Percentiles rank a stretch among this genome's conserved stretches.
phyloP scores from a whole-genome alignment of 2,113 vertebrate species.

The Cinclus mexicanus region DNA sequence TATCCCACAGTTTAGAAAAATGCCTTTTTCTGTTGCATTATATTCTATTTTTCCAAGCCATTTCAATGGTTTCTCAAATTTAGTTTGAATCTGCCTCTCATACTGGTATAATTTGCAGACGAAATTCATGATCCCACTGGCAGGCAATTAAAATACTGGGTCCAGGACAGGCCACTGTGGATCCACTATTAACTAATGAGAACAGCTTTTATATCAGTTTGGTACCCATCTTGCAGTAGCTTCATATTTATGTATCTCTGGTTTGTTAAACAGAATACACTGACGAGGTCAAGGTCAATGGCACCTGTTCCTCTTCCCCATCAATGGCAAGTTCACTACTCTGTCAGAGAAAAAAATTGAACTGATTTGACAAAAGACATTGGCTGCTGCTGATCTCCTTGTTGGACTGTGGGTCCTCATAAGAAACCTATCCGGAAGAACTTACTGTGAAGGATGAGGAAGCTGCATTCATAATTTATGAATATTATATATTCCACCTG shows the following conservation, averaged over 20 bases:
- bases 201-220: background rate
- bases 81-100: background rate
- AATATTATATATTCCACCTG: slow-evolving; percentile 7
- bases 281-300: background rate
- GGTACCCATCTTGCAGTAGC: background rate
- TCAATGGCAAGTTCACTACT: background rate
- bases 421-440: background rate
- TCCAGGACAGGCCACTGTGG: background rate
- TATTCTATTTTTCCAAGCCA: background rate
- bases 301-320: background rate
- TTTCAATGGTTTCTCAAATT: background rate
- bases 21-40: background rate
- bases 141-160: background rate
- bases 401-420: background rate
- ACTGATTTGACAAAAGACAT: background rate
- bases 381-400: background rate
- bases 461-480: slow-evolving; percentile 28
- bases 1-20: background rate
- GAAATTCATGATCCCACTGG: background rate
- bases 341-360: background rate
- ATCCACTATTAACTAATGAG: background rate
- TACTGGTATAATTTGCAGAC: background rate
- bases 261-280: background rate
- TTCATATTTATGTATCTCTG: background rate
- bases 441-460: slow-evolving; percentile 3